phyloP scores from a whole-genome alignment of 2,888 invertebrate genomes.

The Zele albiditarsus region DNA sequence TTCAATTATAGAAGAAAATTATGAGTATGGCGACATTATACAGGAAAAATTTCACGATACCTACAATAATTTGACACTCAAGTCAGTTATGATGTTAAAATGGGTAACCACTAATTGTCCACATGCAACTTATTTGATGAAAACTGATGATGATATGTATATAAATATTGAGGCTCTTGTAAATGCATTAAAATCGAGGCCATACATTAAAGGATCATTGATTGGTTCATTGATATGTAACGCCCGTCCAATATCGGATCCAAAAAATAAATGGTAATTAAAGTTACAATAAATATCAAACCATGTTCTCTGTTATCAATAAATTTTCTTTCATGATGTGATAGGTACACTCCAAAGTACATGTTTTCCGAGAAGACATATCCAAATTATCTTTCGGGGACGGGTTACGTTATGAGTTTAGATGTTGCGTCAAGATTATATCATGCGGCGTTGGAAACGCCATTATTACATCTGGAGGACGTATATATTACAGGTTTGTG shows the following conservation, averaged over 20 bases:
- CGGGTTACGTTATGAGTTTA: slow-evolving; percentile 84
- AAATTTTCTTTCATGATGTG: background rate
- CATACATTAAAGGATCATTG: slow-evolving; percentile 74
- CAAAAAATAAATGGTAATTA: slow-evolving; percentile 83
- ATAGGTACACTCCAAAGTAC: slow-evolving; percentile 85
- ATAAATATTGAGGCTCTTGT: slow-evolving; percentile 84
- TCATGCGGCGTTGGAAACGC: slow-evolving; percentile 79
- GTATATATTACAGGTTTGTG: slow-evolving; percentile 86
- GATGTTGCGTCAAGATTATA: slow-evolving; percentile 81
- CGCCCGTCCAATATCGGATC: slow-evolving; percentile 83
- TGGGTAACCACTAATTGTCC: slow-evolving; percentile 83
- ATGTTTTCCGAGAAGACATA: slow-evolving; percentile 83
- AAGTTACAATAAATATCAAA: background rate
- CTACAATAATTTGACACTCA: slow-evolving; percentile 90
- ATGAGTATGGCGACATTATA: slow-evolving; percentile 83
- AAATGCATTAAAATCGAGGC: slow-evolving; percentile 62
- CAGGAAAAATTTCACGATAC: slow-evolving; percentile 89
- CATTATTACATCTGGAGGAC: slow-evolving; percentile 85
- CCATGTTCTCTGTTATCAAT: slow-evolving; percentile 5
- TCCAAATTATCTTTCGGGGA: slow-evolving; percentile 88
- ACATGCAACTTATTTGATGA: slow-evolving; percentile 81
- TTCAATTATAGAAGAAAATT: slow-evolving; percentile 80
- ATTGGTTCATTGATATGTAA: slow-evolving; percentile 87
- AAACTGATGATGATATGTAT: slow-evolving; percentile 91
- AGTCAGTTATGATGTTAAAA: slow-evolving; percentile 89